Conservation (phyloP, 2,888 invertebrate genomes). For the Leucoma salicis region DNA sequence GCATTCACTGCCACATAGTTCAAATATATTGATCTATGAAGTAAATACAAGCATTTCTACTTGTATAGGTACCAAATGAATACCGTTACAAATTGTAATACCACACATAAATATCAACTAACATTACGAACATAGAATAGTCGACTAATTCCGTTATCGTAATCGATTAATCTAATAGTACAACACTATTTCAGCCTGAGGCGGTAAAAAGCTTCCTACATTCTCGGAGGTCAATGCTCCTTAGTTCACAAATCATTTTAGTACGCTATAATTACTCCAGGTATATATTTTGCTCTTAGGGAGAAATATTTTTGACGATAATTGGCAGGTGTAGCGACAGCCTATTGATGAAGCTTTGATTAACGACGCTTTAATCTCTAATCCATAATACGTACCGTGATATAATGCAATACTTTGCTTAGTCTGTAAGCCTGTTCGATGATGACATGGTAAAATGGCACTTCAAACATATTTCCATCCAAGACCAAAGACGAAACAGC, state of each 20-base stretch:
- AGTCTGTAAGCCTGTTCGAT: no score
- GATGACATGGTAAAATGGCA: no score
- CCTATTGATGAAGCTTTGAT: no score
- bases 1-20: no score
- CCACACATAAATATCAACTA: not conserved
- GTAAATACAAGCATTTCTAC: no score
- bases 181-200: slow-evolving; percentile 22
- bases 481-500: no score
- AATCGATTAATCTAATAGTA: slow-evolving; percentile 19
- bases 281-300: slow-evolving; percentile 3
- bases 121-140: not conserved
- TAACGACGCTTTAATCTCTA: no score
- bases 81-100: not conserved
- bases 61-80: no score
- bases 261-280: slow-evolving; percentile 5
- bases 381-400: no score
- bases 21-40: no score
- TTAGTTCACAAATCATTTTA: slow-evolving; percentile 10
- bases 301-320: not conserved
- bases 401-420: no score
- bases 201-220: slow-evolving; percentile 21
- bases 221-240: slow-evolving; percentile 16
- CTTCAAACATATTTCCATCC: no score
- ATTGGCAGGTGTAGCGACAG: not conserved
- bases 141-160: not conserved